A percentile compares a stretch with the other conserved stretches of the same genome.
phyloP scores from a whole-genome alignment of 2,888 invertebrate species.

The Agrochola lychnidis region DNA sequence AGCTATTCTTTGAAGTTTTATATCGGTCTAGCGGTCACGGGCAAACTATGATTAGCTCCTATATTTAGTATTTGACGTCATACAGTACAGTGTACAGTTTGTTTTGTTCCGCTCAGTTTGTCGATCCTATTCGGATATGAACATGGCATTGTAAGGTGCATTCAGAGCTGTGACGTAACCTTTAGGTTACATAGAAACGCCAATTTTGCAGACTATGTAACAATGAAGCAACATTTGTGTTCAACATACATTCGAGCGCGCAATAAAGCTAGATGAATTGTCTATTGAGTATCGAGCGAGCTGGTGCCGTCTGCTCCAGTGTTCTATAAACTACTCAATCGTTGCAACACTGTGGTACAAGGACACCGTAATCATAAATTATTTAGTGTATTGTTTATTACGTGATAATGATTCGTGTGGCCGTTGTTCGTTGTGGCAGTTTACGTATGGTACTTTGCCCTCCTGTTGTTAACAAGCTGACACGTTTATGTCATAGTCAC shows the following conservation, averaged over 20 bases:
- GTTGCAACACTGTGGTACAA: conserved; percentile 78
- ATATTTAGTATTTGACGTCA: conserved; percentile 50
- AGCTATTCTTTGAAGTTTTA: conserved; percentile 43
- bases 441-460: conserved; percentile 68
- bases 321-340: conserved; percentile 80
- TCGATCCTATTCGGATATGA: conserved; percentile 41
- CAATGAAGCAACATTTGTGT: conserved; percentile 55
- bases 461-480: conserved; percentile 29
- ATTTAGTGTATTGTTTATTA: conserved; percentile 79
- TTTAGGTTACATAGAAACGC: conserved; percentile 45
- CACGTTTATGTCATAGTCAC: conserved; percentile 3
- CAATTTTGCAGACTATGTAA: conserved; percentile 60
- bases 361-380: conserved; percentile 80
- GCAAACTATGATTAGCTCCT: conserved; percentile 43
- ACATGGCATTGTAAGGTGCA: conserved; percentile 51
- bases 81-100: conserved; percentile 38
- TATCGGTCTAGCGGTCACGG: conserved; percentile 51
- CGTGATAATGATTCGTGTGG: conserved; percentile 75
- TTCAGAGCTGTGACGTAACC: conserved; percentile 49
- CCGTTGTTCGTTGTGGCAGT: conserved; percentile 61
- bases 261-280: conserved; percentile 81
- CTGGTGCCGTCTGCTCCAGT: conserved; percentile 70
- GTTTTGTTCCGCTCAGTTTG: conserved; percentile 51
- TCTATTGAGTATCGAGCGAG: conserved; percentile 79
- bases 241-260: conserved; percentile 63